Evolutionary conservation across 2,888 invertebrate species (phyloP).

Genomic region (Toxonevra muliebris): DNA sequence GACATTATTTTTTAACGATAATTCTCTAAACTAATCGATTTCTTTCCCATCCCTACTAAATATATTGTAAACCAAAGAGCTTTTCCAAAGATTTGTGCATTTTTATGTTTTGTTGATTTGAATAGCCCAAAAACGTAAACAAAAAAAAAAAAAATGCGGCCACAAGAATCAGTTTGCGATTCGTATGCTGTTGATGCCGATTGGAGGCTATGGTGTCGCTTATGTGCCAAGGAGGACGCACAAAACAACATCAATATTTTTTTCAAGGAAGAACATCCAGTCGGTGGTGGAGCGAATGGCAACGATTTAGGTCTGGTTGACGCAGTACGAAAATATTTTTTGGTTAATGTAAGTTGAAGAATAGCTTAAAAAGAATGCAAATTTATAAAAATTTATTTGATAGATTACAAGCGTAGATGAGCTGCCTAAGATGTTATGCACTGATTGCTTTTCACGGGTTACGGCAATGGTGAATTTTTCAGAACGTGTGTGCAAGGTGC

Average conservation of each 20-base stretch:
- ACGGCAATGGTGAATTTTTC: conserved; percentile 53
- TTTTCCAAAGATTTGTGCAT: too few species aligned
- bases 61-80: too few species aligned
- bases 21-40: too few species aligned
- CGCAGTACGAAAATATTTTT: conserved; percentile 56
- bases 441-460: conserved; percentile 52
- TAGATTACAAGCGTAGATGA: conserved; percentile 52
- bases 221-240: conserved; percentile 53
- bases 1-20: too few species aligned
- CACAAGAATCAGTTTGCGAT: too few species aligned
- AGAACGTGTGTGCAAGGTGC: conserved; percentile 55
- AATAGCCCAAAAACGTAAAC: too few species aligned
- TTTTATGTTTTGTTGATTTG: too few species aligned
- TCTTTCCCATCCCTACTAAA: too few species aligned
- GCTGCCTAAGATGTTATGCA: conserved; percentile 55
- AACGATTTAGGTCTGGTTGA: conserved; percentile 46
- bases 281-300: neutral
- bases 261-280: conserved; percentile 45
- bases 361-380: neutral
- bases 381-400: conserved; percentile 8
- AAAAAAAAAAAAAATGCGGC: too few species aligned
- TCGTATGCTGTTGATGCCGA: neutral
- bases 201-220: conserved; percentile 27
- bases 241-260: conserved; percentile 50
- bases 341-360: conserved; percentile 50